These are phyloP conservation scores for Pandemis heparana DNA, from an alignment of 2,888 invertebrate genomes.

Conservation along the genomic window DNA sequence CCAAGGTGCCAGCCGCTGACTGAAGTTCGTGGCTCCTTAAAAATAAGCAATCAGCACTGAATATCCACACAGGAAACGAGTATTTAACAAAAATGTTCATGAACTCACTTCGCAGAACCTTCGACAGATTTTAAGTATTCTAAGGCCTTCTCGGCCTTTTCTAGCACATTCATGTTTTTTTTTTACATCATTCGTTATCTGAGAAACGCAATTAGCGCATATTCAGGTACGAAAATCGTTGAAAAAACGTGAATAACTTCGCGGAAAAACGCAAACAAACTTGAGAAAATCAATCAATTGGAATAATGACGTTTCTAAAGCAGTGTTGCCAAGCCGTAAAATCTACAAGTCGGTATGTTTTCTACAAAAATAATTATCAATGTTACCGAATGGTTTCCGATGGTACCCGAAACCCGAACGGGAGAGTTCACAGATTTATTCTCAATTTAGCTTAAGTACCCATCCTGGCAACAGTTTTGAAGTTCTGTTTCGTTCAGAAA, in stretches of 20 bases:
- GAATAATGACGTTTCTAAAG: conserved; percentile 38
- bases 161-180: conserved; percentile 76
- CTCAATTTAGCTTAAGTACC: background rate
- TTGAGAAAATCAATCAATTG: conserved; percentile 63
- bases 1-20: conserved; percentile 75
- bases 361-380: no score
- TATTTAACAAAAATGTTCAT: conserved; percentile 43
- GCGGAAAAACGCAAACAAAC: conserved; percentile 63
- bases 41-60: conserved; percentile 33
- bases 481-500: conserved; percentile 29
- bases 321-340: background rate
- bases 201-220: conserved; percentile 50
- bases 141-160: conserved; percentile 81
- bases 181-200: conserved; percentile 51
- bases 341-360: background rate
- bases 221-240: conserved; percentile 46
- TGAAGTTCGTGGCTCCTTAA: conserved; percentile 77
- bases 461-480: background rate
- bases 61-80: conserved; percentile 39
- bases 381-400: no score
- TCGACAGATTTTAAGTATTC: conserved; percentile 76
- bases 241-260: conserved; percentile 53
- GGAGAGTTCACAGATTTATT: no score
- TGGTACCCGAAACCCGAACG: no score
- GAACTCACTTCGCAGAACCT: conserved; percentile 71